Base-by-base conservation (phyloP, 2,797 vertebrate genomes). In the Falco peregrinus region DNA sequence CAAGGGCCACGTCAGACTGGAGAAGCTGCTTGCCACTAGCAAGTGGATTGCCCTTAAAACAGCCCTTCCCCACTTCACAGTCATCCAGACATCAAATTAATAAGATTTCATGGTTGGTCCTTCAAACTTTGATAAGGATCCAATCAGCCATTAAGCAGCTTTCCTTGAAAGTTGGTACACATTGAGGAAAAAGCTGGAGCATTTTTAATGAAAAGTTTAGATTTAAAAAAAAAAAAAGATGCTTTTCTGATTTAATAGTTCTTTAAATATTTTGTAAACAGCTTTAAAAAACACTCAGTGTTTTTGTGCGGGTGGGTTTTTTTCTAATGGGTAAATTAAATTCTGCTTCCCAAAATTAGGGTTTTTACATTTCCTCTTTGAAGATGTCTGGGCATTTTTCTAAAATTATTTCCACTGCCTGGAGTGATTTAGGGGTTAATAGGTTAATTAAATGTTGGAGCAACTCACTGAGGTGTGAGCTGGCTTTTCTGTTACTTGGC, bases 361-460 rank as follows among this genome's bases (percentile, higher is more conserved):
- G 31, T 11, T 64, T 92, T 90, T 28, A 74, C 79, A 67, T 89
- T 77, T 92, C 71, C 73, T 91, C 77, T 81, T 93, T 95, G 85
- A 94, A 94, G 69, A 31, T 79, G 35, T 33, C 73, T 73, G 81
- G 81, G 53, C 53, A 53, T 47, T 91, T 79, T 84, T 69, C 33
- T 71, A 13, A 95, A 87, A 75, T 69, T 31, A 81, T 53, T 95
- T 87, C 63, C 56, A 56, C 37, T 89, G 91, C 84, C 90, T 86
- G 41, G 26, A 92, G 81, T 71, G 77, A 61, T 94, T 95, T 59
- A 16, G 14, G 70, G 90, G 91, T 94, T 84, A 96, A 56, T 71
- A 86, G 93, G 89, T 95, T 92, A 95, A 95, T 96, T 92, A 94
- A 96, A 92, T 7, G 5, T 69, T 86, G 89, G 77, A 95, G 89